Base-by-base conservation (phyloP, 2,888 invertebrate genomes). In the Fragum sueziense region DNA sequence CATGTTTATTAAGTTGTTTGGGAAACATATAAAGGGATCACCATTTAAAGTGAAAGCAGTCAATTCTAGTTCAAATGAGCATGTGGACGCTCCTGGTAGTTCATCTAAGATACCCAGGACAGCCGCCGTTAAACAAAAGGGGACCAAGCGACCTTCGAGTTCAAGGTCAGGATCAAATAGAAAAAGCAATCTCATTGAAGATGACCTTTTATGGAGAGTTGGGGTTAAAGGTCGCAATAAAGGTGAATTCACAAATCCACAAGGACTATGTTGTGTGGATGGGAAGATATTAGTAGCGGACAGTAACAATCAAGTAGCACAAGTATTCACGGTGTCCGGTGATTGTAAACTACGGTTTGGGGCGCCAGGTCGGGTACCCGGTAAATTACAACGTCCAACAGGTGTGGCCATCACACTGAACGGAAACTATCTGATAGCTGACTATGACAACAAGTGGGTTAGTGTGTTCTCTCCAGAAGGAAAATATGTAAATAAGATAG, bases 371-470 rank as follows among this genome's bases (percentile, higher is more conserved):
- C 89, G 94, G 37, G 91, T 92, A 41, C 91, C 94, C 1, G 94
- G 94, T 1, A 94, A 94, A 86, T 87, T 94, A 76, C 94, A 94
- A 87, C 86, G 94, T 71, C 94, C 94, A 14, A 94, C 94, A 3
- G 94, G 94, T 37, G 93, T 95, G 1, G 93, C 93, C 29, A 91
- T 93, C 3, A 91, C 94, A 61, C 78, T 89, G 37, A 93, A 93
- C 84, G 94, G 94, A 14, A 94, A 94, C 87, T 94, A 92, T 82
- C 91, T 94, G 29, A 41, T 94, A 9, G 94, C 94, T 4, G 94
- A 95, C 88, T 95, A 94, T 88, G 94, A 95, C 84, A 94, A 94
- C 87, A 93, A 93, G 79, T 94, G 94, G 93, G 91, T 94, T 61
- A 94, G 93, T 80, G 92, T 94, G 2, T 94, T 93, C 87, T 92